Percentiles rank a stretch among this genome's conserved stretches.
Evolutionary conservation across 2,797 vertebrate genomes (phyloP).

Genomic region (Sebastes vulpes): DNA sequence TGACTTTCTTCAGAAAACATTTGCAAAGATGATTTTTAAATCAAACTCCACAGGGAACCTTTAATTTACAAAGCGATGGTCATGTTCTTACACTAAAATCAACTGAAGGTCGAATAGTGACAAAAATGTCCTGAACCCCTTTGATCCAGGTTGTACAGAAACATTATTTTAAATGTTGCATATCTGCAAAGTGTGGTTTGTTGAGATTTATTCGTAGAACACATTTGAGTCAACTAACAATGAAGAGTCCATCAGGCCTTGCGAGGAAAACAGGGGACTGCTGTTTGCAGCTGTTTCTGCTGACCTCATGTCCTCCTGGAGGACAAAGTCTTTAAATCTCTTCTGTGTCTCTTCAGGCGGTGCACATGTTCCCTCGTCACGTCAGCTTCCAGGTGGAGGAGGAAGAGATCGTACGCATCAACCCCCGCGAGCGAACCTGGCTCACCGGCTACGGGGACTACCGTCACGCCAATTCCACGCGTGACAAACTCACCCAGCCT

Average conservation of each 20-base stretch:
- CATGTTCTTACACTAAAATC: background rate
- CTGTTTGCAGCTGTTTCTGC: background rate
- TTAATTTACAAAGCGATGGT: background rate
- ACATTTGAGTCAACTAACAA: background rate
- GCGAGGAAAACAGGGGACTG: background rate
- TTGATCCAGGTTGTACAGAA: background rate
- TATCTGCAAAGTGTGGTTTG: background rate
- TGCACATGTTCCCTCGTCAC: conserved; percentile 88
- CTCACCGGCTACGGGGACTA: conserved; percentile 95
- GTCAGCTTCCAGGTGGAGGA: conserved; percentile 92
- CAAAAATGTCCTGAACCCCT: background rate
- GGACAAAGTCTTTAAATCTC: background rate
- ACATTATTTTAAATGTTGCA: background rate
- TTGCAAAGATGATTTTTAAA: background rate
- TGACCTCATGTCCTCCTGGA: background rate
- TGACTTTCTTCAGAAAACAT: background rate
- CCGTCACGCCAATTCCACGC: conserved; percentile 88
- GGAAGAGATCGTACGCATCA: conserved; percentile 93
- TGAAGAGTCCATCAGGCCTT: background rate
- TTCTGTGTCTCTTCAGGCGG: conserved; percentile 77
- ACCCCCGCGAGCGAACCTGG: conserved; percentile 93
- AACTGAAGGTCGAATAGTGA: background rate
- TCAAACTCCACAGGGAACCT: background rate
- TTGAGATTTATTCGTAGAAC: background rate
- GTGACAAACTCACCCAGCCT: conserved; percentile 81